These are phyloP conservation scores for Tamandua tetradactyla DNA, from an alignment of 2,797 vertebrate species.

Conservation along the genomic window DNA sequence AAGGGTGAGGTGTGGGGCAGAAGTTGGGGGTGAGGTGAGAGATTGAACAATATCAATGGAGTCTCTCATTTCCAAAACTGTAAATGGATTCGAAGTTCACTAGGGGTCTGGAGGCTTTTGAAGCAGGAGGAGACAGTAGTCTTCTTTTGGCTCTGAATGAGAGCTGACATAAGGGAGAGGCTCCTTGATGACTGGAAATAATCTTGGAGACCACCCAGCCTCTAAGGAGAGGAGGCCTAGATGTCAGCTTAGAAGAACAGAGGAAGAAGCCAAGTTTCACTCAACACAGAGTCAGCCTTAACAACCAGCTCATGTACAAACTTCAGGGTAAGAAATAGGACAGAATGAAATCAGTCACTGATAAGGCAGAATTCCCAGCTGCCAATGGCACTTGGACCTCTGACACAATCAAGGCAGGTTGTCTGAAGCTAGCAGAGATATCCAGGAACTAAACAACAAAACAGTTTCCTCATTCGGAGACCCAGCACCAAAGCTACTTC, in stretches of 20 bases:
- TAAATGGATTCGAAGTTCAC: not conserved
- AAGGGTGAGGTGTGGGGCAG: not conserved
- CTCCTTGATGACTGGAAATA: no score
- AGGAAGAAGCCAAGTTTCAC: conserved; percentile 59
- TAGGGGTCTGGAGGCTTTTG: conserved; percentile 64
- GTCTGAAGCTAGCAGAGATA: not conserved
- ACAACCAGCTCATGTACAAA: not conserved
- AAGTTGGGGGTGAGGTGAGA: not conserved
- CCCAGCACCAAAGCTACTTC: not conserved
- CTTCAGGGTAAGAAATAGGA: not conserved
- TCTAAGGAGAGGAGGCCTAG: conserved; percentile 63
- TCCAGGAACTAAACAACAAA: not conserved
- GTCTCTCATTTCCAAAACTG: conserved; percentile 20
- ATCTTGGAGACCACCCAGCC: conserved; percentile 55
- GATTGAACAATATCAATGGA: not conserved
- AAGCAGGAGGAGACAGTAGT: conserved; percentile 74
- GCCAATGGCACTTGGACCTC: not conserved
- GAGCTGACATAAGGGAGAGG: conserved; percentile 14
- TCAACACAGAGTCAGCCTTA: not conserved
- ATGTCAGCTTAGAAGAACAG: conserved; percentile 73
- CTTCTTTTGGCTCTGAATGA: conserved; percentile 61
- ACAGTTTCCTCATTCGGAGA: not conserved
- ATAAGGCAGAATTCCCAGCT: not conserved
- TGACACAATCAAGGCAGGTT: not conserved
- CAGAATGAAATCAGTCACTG: not conserved